Conservation (phyloP, 2,113 vertebrate species). For the Oryzias celebensis region DNA sequence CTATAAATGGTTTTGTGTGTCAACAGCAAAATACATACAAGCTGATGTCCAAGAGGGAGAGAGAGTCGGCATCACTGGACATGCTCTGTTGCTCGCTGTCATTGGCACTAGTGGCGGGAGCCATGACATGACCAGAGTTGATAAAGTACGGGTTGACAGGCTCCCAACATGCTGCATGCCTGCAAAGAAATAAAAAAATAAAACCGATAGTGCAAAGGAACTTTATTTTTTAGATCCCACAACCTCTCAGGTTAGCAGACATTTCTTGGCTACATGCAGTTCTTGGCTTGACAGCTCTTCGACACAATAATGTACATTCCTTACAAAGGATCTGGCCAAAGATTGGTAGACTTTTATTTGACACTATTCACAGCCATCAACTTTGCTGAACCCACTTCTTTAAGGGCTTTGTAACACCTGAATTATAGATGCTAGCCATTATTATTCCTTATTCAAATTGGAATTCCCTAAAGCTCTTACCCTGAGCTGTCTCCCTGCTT, state of each 20-base stretch:
- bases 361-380: conserved; percentile 44
- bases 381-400: conserved; percentile 43
- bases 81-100: conserved; percentile 99
- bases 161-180: conserved; percentile 80
- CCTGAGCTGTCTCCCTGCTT: conserved; percentile 30
- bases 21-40: conserved; percentile 76
- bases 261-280: too few species aligned
- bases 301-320: background rate
- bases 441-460: conserved; percentile 65
- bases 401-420: conserved; percentile 50
- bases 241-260: too few species aligned
- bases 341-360: conserved; percentile 14
- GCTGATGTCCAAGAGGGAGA: conserved; percentile 94
- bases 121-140: conserved; percentile 87
- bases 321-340: background rate
- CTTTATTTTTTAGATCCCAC: too few species aligned
- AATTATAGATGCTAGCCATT: conserved; percentile 67
- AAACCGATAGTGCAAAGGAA: background rate
- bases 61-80: conserved; percentile 94
- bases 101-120: conserved; percentile 91
- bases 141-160: conserved; percentile 90
- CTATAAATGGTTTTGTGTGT: conserved; percentile 12
- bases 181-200: conserved; percentile 18
- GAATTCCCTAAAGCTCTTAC: conserved; percentile 57
- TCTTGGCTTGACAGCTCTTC: background rate